A percentile compares a stretch with the other conserved stretches of the same genome.
Evolutionary conservation across 1,140 invertebrate species (phyloP).

Genomic region (Druon quercuslanigerum): DNA sequence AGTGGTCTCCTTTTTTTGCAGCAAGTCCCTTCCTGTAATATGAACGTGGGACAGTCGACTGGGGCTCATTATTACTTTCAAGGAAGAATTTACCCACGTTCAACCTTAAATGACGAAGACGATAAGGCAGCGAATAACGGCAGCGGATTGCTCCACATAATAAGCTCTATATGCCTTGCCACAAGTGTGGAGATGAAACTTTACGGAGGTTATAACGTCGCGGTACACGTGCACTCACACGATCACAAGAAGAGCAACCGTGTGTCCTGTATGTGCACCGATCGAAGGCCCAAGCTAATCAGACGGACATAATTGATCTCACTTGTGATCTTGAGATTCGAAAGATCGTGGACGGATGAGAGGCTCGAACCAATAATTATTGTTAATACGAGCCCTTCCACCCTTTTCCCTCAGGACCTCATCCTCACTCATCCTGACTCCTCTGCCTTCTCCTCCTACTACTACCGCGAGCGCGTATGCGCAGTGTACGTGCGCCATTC

Average conservation of each 20-base stretch:
- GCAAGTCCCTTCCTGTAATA: slow-evolving; percentile 1
- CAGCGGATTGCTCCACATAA: slow-evolving; percentile 53
- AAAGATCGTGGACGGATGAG: slow-evolving; percentile 71
- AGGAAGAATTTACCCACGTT: slow-evolving; percentile 55
- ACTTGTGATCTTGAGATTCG: slow-evolving; percentile 75
- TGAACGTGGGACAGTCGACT: slow-evolving; percentile 3
- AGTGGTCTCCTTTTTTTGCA: background rate
- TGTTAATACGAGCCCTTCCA: slow-evolving; percentile 69
- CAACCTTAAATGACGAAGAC: slow-evolving; percentile 39
- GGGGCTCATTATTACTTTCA: slow-evolving; percentile 42
- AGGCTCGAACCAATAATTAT: slow-evolving; percentile 76
- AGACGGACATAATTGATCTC: slow-evolving; percentile 75
- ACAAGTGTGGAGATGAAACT: slow-evolving; percentile 44
- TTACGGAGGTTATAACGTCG: slow-evolving; percentile 20
- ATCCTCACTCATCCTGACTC: slow-evolving; percentile 44
- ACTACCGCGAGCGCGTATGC: slow-evolving; percentile 6
- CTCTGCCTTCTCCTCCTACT: slow-evolving; percentile 38
- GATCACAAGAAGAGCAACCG: slow-evolving; percentile 35
- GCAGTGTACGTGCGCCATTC: slow-evolving; percentile 37
- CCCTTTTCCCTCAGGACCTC: slow-evolving; percentile 40
- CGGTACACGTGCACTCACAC: slow-evolving; percentile 50
- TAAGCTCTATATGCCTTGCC: slow-evolving; percentile 50
- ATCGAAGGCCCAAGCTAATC: slow-evolving; percentile 69
- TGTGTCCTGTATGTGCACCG: slow-evolving; percentile 43
- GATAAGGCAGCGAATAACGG: slow-evolving; percentile 28